A percentile compares a stretch with the other conserved stretches of the same genome.
These are phyloP conservation scores for Drosophila incognita DNA, from an alignment of 2,888 invertebrate species.

Conservation along the genomic window DNA sequence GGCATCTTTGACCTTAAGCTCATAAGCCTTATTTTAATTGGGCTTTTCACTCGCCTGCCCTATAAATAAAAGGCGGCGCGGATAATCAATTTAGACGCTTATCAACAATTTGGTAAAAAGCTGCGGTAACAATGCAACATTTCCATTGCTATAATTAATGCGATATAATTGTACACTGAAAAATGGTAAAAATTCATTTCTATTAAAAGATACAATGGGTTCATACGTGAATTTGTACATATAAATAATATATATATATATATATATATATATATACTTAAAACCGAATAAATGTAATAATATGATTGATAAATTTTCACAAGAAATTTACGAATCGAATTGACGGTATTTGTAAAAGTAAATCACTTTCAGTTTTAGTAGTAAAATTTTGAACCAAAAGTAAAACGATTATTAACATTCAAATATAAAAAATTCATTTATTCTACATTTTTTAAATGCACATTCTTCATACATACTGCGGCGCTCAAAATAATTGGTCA, in stretches of 20 bases:
- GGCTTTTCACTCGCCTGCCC: not conserved
- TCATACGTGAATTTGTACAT: not conserved
- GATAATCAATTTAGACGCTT: conserved; percentile 63
- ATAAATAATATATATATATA: not conserved
- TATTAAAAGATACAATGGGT: not conserved
- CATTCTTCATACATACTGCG: not conserved
- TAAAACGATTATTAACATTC: not conserved
- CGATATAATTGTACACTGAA: conserved; percentile 25
- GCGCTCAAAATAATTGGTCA: not conserved
- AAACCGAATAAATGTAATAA: not conserved
- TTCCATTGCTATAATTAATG: conserved; percentile 50
- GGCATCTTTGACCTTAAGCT: not conserved
- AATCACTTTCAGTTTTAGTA: not conserved
- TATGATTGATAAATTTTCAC: not conserved
- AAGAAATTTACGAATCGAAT: not conserved
- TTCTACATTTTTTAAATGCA: not conserved
- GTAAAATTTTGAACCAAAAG: not conserved
- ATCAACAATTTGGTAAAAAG: conserved; percentile 52
- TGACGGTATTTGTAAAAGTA: not conserved
- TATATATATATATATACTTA: no score
- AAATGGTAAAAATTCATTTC: not conserved
- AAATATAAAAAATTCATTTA: not conserved
- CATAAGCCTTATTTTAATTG: not conserved
- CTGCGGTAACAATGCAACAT: conserved; percentile 27
- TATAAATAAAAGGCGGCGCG: conserved; percentile 3